phyloP scores from a whole-genome alignment of 2,797 vertebrate genomes.

The Pseudomugil gertrudae region DNA sequence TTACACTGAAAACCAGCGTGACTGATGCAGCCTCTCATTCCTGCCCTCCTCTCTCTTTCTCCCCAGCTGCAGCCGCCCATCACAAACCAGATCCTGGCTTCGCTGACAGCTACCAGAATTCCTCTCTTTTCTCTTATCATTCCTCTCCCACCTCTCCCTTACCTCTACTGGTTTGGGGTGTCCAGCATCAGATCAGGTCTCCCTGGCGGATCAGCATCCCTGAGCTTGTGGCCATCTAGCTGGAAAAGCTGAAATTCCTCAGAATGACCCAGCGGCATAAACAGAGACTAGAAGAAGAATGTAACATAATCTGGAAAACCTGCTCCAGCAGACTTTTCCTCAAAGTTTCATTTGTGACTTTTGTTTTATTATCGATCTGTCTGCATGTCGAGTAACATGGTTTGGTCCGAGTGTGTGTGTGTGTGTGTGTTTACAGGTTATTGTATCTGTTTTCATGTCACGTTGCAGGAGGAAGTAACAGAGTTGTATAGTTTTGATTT shows the following conservation, averaged over 20 bases:
- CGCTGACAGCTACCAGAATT: conserved; percentile 39
- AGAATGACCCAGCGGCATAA: conserved; percentile 64
- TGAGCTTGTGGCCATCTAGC: conserved; percentile 38
- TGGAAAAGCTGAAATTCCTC: conserved; percentile 42
- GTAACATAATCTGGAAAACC: conserved; percentile 77
- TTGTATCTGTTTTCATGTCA: conserved; percentile 69
- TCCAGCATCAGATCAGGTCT: conserved; percentile 23
- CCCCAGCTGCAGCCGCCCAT: conserved; percentile 73
- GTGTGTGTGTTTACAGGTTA: conserved; percentile 60
- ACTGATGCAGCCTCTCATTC: conserved; percentile 61
- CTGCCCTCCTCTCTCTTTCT: conserved; percentile 10
- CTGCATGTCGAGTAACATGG: conserved; percentile 74
- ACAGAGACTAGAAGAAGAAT: conserved; percentile 74
- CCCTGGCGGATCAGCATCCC: conserved; percentile 37
- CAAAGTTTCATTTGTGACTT: conserved; percentile 39
- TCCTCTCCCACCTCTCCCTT: conserved; percentile 29
- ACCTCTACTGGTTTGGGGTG: conserved; percentile 18
- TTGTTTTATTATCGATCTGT: conserved; percentile 34
- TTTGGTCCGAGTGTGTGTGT: conserved; percentile 59
- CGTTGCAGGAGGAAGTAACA: conserved; percentile 53
- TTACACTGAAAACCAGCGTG: conserved; percentile 67
- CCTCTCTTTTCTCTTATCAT: conserved; percentile 50
- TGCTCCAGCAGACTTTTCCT: conserved; percentile 65
- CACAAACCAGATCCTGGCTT: conserved; percentile 54
- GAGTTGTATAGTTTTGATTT: conserved; percentile 65